These are phyloP conservation scores for Phyllotis vaccarum DNA, from an alignment of 2,797 vertebrate genomes.

Conservation along the genomic window DNA sequence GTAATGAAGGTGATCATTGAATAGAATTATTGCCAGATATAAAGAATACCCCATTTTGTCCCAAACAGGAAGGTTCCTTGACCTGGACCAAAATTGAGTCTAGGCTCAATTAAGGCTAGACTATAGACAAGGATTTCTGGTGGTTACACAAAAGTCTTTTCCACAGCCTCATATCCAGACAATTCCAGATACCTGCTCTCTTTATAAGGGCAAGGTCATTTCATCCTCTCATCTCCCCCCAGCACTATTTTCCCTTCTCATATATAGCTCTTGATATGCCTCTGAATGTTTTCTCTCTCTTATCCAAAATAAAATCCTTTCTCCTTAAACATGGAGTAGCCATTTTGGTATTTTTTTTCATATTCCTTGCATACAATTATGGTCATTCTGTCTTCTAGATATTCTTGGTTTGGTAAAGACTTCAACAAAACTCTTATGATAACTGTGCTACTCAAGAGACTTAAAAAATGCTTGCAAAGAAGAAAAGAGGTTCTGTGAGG, in stretches of 20 bases:
- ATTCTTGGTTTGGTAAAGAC: conserved; percentile 28
- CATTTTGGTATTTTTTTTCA: background rate
- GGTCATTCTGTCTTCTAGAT: background rate
- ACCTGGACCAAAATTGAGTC: background rate
- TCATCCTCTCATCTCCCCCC: background rate
- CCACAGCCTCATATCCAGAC: too few relatives aligned
- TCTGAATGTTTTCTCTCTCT: background rate
- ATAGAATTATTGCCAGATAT: background rate
- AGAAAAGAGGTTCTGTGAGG: background rate
- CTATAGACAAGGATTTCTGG: background rate
- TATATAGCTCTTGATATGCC: background rate
- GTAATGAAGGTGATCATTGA: background rate
- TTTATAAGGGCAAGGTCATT: background rate
- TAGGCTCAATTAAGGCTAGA: background rate
- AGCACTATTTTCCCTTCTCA: background rate
- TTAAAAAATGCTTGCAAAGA: background rate
- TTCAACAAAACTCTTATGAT: background rate
- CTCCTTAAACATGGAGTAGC: background rate
- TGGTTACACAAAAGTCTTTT: background rate
- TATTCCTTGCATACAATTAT: background rate
- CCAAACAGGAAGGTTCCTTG: background rate
- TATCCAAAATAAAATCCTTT: background rate
- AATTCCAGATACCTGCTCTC: background rate
- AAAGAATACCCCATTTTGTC: background rate
- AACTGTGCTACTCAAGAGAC: background rate